Base-by-base conservation (phyloP, 2,797 vertebrate species). In the Spea hammondii region DNA sequence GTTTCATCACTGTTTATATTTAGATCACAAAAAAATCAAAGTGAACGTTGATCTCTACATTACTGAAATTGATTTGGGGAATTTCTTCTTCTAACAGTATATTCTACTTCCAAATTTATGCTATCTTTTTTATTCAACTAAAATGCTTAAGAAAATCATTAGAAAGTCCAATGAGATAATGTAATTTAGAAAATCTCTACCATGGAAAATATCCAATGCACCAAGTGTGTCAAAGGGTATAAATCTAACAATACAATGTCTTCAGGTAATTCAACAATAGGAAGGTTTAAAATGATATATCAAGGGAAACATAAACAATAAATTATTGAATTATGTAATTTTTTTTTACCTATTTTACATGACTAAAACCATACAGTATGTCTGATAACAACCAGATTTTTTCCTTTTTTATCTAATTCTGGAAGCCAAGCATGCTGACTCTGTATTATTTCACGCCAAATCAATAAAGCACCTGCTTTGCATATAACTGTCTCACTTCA, bases 401-500 rank as follows among this genome's bases (percentile, higher is more conserved):
- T 67, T 60, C 53, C 47, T 50, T 72, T 60, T 65, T 60, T 54
- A 66, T 60, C 17, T 79, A 45, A 72, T 72, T 55, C 67, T 73
- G 53, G 64, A 79, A 67, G 48, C 59, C 17, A 67, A 79, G 64
- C 46, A 17, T 49, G 62, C 77, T 73, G 70, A 79, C 12, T 78
- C 77, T 72, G 70, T 17, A 49, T 44, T 65, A 72, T 17, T 66
- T 72, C 5, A 67, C 59, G 53, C 48, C 51, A 67, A 32, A 57
- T 45, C 17, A 51, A 72, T 78, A 65, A 17, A 65, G 69, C 76
- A 78, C 76, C 76, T 72, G 62, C 62, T 67, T 79, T 50, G 65
- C 46, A 72, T 17, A 67, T 54, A 51, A 47, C 8, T 11, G 51
- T 72, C 62, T 78, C 57, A 68, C 62, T 65, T 59, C 5, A 47